Percentiles rank a stretch among this genome's conserved stretches.
These are phyloP conservation scores for Crepidodera aurea DNA, from an alignment of 2,888 invertebrate genomes.

Conservation along the genomic window DNA sequence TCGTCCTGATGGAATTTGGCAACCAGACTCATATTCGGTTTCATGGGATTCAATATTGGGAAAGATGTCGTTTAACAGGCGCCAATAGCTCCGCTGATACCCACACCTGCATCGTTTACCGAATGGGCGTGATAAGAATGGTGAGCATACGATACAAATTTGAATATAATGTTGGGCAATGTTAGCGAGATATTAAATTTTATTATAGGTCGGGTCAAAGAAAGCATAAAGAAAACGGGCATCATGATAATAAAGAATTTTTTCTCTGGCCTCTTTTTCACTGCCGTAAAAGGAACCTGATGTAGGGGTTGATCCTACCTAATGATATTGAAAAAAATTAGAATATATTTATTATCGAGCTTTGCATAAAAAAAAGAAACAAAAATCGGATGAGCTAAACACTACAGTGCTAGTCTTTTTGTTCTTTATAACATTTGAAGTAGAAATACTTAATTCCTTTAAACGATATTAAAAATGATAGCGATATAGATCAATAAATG, in stretches of 20 bases:
- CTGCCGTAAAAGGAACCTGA: no score
- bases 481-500: no score
- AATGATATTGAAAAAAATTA: no score
- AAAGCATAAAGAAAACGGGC: neutral
- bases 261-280: no score
- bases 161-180: constrained; percentile 13
- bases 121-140: constrained; percentile 11
- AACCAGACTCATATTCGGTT: constrained; percentile 24
- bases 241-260: neutral
- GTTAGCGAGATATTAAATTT: constrained; percentile 17
- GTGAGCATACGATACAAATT: constrained; percentile 12
- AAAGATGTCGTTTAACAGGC: constrained; percentile 9
- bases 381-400: no score
- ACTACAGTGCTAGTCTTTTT: no score
- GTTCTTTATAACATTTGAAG: no score
- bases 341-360: no score
- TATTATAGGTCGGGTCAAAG: neutral
- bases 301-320: no score
- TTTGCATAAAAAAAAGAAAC: no score
- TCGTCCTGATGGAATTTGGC: constrained; percentile 23
- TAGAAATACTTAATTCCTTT: no score
- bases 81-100: neutral
- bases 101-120: constrained; percentile 21
- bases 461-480: no score
- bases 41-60: constrained; percentile 19